These are phyloP conservation scores for Phymanthus crucifer DNA, from an alignment of 92 coral and sea anemone genomes.

Conservation along the genomic window DNA sequence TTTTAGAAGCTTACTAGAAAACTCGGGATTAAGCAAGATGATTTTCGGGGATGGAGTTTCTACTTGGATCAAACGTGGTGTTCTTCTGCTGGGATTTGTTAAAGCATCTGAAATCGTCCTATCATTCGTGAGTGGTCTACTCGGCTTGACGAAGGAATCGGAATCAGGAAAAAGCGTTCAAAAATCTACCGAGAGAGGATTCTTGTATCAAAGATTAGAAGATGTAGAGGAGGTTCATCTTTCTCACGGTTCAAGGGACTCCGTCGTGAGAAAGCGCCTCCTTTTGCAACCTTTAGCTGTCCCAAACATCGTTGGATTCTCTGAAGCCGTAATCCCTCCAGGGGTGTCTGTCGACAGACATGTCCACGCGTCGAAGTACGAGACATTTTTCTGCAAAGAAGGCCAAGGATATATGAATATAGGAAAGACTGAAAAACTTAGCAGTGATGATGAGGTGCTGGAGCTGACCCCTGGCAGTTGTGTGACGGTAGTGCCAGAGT, in stretches of 20 bases:
- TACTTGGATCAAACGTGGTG: background rate
- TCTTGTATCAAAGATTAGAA: slow-evolving; percentile 5
- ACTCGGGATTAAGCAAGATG: background rate
- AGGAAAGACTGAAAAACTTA: slow-evolving; percentile 17
- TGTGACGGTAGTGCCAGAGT: slow-evolving; percentile 30
- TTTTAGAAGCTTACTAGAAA: background rate
- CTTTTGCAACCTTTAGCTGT: slow-evolving; percentile 15
- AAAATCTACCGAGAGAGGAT: slow-evolving; percentile 4
- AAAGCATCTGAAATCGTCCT: background rate
- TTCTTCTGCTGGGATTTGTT: background rate
- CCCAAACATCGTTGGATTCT: slow-evolving; percentile 29
- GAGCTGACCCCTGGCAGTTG: slow-evolving; percentile 31
- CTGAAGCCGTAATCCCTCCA: slow-evolving; percentile 30
- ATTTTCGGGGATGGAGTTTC: background rate
- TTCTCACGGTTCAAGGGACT: slow-evolving; percentile 34
- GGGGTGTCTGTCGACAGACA: slow-evolving; percentile 37
- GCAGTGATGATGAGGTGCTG: slow-evolving; percentile 20
- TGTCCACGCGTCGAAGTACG: slow-evolving; percentile 30
- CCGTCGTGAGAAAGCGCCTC: slow-evolving; percentile 19
- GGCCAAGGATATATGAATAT: slow-evolving; percentile 30
- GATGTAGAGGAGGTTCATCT: slow-evolving; percentile 13
- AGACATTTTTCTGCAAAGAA: slow-evolving; percentile 33
- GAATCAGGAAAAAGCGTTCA: background rate
- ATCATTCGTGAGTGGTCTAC: background rate
- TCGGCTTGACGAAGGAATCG: background rate